phyloP scores from a whole-genome alignment of 2,888 invertebrate species.

The Dendrolimus houi region DNA sequence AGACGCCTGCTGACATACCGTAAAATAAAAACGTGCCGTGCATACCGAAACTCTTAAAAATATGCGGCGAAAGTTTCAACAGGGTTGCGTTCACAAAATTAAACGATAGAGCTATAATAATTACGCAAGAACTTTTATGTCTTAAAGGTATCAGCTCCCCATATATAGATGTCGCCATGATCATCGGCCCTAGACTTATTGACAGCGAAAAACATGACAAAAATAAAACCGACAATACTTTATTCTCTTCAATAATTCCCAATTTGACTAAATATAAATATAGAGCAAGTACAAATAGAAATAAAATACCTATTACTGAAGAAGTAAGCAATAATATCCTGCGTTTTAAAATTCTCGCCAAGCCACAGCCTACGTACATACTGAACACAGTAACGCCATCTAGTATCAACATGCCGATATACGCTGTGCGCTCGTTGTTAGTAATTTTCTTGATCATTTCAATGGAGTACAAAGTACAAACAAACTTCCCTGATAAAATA shows the following conservation, averaged over 20 bases:
- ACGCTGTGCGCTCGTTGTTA: conserved; percentile 20
- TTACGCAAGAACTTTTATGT: conserved; percentile 11
- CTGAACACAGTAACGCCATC: conserved; percentile 26
- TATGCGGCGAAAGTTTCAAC: conserved; percentile 12
- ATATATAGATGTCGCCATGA: conserved; percentile 20
- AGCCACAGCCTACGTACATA: conserved; percentile 27
- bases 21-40: conserved; percentile 19
- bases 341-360: conserved; percentile 22
- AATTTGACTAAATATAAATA: conserved; percentile 28
- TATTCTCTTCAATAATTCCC: conserved; percentile 18
- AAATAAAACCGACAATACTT: conserved; percentile 18
- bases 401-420: conserved; percentile 27
- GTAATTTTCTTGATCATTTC: conserved; percentile 30
- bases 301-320: conserved; percentile 18
- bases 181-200: conserved; percentile 34
- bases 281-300: conserved; percentile 25
- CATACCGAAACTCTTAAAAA: conserved; percentile 11
- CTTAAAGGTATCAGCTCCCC: conserved; percentile 25
- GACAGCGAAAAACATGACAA: conserved; percentile 24
- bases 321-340: conserved; percentile 19
- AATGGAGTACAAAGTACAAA: conserved; percentile 23
- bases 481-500: conserved; percentile 29
- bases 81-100: conserved; percentile 5
- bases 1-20: conserved; percentile 8
- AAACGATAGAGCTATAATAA: conserved; percentile 8